Evolutionary conservation across 2,888 invertebrate genomes (phyloP).

Genomic region (Melipona bicolor): DNA sequence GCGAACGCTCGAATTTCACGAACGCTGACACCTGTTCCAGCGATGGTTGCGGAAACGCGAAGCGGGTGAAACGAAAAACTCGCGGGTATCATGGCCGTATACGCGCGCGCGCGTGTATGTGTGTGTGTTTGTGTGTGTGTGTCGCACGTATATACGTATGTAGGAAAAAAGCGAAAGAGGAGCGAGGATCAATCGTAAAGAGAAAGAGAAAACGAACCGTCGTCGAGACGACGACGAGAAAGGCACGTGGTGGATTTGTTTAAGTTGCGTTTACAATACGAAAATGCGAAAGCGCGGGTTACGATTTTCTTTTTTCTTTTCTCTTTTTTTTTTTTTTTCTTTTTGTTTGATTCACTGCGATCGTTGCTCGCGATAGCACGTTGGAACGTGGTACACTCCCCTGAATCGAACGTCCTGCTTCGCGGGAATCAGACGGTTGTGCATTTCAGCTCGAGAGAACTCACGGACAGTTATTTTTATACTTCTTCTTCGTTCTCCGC

Average conservation of each 20-base stretch:
- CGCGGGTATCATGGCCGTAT: slow-evolving; percentile 43
- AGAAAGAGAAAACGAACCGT: not conserved
- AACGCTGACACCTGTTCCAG: slow-evolving; percentile 38
- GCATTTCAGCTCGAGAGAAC: slow-evolving; percentile 65
- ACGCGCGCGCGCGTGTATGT: not conserved
- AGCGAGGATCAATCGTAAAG: not conserved
- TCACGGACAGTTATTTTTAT: slow-evolving; percentile 74
- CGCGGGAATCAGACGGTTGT: slow-evolving; percentile 65
- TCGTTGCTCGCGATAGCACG: slow-evolving; percentile 39
- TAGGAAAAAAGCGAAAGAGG: not conserved
- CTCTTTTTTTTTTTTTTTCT: too few relatives aligned
- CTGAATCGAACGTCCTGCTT: slow-evolving; percentile 60
- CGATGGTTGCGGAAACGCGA: slow-evolving; percentile 24
- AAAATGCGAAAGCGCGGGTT: slow-evolving; percentile 42
- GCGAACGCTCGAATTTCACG: not conserved
- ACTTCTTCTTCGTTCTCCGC: slow-evolving; percentile 73
- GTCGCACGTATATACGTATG: too few relatives aligned
- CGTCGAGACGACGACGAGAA: slow-evolving; percentile 40
- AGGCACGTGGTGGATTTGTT: slow-evolving; percentile 67
- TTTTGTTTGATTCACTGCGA: slow-evolving; percentile 41
- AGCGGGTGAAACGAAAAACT: not conserved
- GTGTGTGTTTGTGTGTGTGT: not conserved
- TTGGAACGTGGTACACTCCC: slow-evolving; percentile 42
- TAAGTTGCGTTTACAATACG: slow-evolving; percentile 41
- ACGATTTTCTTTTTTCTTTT: not conserved